These are phyloP conservation scores for Grammomys dolichurus DNA, from an alignment of 2,113 vertebrate genomes.

Conservation along the genomic window DNA sequence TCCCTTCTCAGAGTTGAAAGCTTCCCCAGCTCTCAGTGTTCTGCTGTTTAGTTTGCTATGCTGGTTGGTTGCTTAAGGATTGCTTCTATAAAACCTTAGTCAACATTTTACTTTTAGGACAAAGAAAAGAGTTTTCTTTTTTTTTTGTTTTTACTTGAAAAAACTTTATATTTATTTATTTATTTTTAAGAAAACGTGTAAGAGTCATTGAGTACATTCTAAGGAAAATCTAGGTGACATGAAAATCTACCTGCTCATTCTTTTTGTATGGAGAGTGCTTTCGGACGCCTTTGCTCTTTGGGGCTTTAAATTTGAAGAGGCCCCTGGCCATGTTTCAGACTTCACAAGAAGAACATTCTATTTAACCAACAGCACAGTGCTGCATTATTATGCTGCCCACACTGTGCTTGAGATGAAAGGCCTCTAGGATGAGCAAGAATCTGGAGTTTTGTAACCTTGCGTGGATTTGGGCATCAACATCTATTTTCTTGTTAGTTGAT, in stretches of 20 bases:
- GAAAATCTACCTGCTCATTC: not conserved
- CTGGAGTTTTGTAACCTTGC: not conserved
- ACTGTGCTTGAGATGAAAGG: not conserved
- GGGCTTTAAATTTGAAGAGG: constrained; percentile 25
- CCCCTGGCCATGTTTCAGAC: constrained; percentile 7
- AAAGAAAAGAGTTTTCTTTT: not conserved
- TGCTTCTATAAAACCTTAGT: not conserved
- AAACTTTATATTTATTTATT: not conserved
- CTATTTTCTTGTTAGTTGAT: not conserved
- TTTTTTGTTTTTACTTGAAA: not conserved
- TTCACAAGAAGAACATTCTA: not conserved
- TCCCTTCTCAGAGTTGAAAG: not conserved
- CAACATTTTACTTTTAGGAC: not conserved
- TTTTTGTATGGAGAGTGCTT: constrained; percentile 40
- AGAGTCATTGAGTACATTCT: not conserved
- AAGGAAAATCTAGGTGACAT: not conserved
- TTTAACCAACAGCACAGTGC: not conserved
- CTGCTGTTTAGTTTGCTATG: not conserved
- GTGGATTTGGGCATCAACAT: not conserved
- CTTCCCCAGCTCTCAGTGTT: rapidly evolving
- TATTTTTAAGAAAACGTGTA: not conserved
- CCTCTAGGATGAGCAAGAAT: not conserved
- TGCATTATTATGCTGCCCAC: not conserved
- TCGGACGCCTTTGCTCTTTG: not conserved
- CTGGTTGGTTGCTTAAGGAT: not conserved